Conservation (phyloP, 92 coral and sea anemone species). For the Parazoanthus swiftii region DNA sequence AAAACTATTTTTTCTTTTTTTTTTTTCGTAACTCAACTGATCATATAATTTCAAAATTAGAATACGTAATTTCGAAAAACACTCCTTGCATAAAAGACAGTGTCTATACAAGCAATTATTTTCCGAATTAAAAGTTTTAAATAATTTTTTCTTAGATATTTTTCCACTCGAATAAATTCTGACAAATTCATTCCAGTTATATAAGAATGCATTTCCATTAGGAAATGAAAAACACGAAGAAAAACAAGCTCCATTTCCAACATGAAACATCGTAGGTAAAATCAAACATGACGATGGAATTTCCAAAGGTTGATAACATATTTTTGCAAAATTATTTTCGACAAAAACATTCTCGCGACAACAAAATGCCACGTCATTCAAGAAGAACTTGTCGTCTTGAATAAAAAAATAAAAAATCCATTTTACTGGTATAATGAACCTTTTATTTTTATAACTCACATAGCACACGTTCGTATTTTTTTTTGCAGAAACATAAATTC, state of each 20-base stretch:
- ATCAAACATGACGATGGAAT: background rate
- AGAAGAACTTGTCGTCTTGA: background rate
- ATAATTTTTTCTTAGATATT: too few species aligned
- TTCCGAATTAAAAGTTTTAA: background rate
- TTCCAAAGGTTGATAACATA: conserved; percentile 9
- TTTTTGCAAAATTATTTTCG: conserved; percentile 7
- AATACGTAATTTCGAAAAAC: conserved; percentile 5
- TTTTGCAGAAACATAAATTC: conserved; percentile 1
- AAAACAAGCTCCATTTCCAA: conserved; percentile 10
- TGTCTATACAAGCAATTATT: conserved; percentile 5
- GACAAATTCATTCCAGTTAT: background rate
- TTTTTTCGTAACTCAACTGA: conserved; percentile 1
- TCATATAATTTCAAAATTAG: conserved; percentile 4
- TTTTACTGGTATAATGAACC: too few species aligned
- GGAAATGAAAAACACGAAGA: conserved; percentile 7
- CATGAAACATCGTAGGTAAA: conserved; percentile 2
- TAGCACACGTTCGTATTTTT: conserved; percentile 10
- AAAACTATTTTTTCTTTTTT: conserved; percentile 3
- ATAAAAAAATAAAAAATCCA: too few species aligned
- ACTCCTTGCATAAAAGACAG: conserved; percentile 1
- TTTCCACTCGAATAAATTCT: too few species aligned
- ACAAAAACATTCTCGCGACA: conserved; percentile 9
- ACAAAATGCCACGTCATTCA: conserved; percentile 11
- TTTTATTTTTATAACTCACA: background rate
- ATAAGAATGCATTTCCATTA: conserved; percentile 5